Conservation (phyloP, 1,140 invertebrate species). For the Conus ventricosus region DNA sequence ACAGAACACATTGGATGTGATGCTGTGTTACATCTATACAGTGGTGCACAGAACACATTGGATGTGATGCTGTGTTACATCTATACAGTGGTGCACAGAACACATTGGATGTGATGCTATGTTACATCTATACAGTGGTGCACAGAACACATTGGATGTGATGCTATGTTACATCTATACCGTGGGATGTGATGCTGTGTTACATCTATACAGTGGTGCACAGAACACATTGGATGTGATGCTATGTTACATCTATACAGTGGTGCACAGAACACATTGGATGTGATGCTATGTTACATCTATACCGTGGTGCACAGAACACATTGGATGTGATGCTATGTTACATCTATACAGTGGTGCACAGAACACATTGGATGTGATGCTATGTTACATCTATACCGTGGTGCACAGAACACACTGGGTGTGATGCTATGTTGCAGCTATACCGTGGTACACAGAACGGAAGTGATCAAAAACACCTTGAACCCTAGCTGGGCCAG, state of each 20-base stretch:
- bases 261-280: too few relatives aligned
- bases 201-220: too few relatives aligned
- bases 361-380: too few relatives aligned
- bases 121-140: constrained; percentile 75
- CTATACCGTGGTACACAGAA: constrained; percentile 77
- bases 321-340: too few relatives aligned
- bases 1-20: constrained; percentile 78
- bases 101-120: neutral
- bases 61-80: too few relatives aligned
- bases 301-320: too few relatives aligned
- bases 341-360: too few relatives aligned
- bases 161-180: constrained; percentile 69
- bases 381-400: constrained; percentile 69
- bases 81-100: too few relatives aligned
- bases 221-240: constrained; percentile 57
- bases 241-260: too few relatives aligned
- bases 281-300: too few relatives aligned
- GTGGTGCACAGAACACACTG: constrained; percentile 76
- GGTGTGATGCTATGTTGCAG: constrained; percentile 54
- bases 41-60: too few relatives aligned
- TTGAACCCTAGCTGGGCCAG: constrained; percentile 79
- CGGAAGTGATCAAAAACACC: constrained; percentile 77
- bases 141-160: constrained; percentile 72
- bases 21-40: too few relatives aligned
- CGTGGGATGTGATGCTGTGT: constrained; percentile 57